Percentiles rank a stretch among this genome's conserved stretches.
Conservation (phyloP, 23 tunicate species). For the Diplosoma virens region DNA sequence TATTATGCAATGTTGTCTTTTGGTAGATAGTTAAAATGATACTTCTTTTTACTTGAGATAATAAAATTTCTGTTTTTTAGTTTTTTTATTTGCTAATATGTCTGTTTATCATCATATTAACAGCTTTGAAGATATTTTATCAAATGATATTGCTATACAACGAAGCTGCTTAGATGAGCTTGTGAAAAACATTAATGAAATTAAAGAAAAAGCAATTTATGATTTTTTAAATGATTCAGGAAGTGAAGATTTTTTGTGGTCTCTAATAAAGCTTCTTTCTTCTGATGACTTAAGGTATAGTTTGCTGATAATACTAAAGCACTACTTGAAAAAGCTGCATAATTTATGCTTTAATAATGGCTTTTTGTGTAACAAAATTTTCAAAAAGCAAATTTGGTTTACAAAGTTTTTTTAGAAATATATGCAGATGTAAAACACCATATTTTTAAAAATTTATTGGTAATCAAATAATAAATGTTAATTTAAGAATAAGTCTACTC, state of each 20-base stretch:
- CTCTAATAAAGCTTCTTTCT: conserved; percentile 57
- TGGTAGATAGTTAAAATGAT: background rate
- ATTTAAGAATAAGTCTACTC: too few species aligned
- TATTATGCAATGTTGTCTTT: too few species aligned
- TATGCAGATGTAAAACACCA: too few species aligned
- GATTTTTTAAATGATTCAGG: conserved; percentile 54
- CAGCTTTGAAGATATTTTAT: conserved; percentile 63
- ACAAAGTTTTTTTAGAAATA: too few species aligned
- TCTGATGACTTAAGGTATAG: conserved; percentile 49
- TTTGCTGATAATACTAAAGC: too few species aligned
- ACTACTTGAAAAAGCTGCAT: too few species aligned
- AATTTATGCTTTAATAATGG: too few species aligned
- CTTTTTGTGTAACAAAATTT: too few species aligned
- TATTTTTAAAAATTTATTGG: too few species aligned
- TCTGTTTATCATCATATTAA: background rate
- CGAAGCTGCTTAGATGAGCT: conserved; percentile 52
- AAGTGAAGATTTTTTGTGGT: conserved; percentile 85
- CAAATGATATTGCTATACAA: conserved; percentile 15
- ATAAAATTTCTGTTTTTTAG: background rate
- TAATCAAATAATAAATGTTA: too few species aligned
- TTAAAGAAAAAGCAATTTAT: conserved; percentile 69
- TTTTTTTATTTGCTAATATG: background rate
- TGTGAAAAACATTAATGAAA: conserved; percentile 64
- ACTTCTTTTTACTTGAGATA: background rate
- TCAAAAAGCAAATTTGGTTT: too few species aligned